Base-by-base conservation (phyloP, 1,140 invertebrate genomes). In the Ganaspis sp. region DNA sequence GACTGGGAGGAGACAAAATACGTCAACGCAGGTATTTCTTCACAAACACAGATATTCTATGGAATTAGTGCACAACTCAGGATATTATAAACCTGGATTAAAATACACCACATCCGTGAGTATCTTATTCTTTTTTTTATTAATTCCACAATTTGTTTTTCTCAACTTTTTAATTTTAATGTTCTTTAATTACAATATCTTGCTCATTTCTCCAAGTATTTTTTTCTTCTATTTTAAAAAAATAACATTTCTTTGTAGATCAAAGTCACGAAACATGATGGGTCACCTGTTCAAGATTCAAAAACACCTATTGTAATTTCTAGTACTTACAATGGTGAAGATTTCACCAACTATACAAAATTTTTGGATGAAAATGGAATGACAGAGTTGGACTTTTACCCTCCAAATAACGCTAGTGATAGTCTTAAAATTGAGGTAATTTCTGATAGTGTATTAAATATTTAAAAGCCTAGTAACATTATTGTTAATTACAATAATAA, bases 1-100 rank as follows among this genome's bases (percentile, higher is more conserved):
- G 74, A 97, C 96, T 2, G 94, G 95, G 21, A 92, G 96, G 77
- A 93, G 95, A 82, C 97, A 98, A 87, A 98, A 98, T 90, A 93
- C 93, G 9, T 94, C 96, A 0, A 90, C 93, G 0, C 93, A 94
- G 77, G 92, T 98, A 73, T 94, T 94, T 17, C 88, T 98, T 1
- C 94, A 98, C 86, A 94, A 95, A 76, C 94, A 96, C 81, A 94
- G 95, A 34, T 97, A 98, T 83, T 95, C 95, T 83, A 92, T 99
- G 87, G 95, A 97, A 81, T 92, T 97, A 64, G 93, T 96, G 58
- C 94, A 96, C 82, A 96, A 96, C 1, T 93, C 97, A 4, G 94
- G 95, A 73, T 95, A 94, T 80, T 99, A 97, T 89, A 98, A 98
- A 87, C 96, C 97, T 2, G 96, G 95, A 8, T 92, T 99, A 54